These are phyloP conservation scores for Paradoxurus hermaphroditus DNA, from an alignment of 2,113 vertebrate species.

Conservation along the genomic window DNA sequence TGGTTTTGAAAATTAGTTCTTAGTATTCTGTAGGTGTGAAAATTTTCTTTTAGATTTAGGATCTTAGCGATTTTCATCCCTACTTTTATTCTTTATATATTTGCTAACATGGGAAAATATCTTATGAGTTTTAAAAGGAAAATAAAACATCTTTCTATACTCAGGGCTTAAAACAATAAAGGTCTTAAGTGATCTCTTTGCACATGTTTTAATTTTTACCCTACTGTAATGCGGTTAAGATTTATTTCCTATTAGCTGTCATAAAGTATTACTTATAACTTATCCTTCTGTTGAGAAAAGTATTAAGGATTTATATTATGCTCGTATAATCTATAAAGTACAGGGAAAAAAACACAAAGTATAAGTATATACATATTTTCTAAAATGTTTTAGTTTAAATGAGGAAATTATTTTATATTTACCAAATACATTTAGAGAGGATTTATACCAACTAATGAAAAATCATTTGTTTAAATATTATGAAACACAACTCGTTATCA, in stretches of 20 bases:
- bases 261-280: neutral
- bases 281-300: neutral
- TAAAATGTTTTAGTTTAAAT: slow-evolving; percentile 15
- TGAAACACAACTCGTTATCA: neutral
- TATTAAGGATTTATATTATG: neutral
- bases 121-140: slow-evolving; percentile 31
- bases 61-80: neutral
- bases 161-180: neutral
- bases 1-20: neutral
- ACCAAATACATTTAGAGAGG: neutral
- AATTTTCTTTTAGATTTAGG: neutral
- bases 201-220: slow-evolving; percentile 20
- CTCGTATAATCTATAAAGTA: neutral
- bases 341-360: neutral
- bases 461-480: neutral
- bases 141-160: slow-evolving; percentile 18
- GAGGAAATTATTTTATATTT: neutral
- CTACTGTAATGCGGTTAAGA: slow-evolving; percentile 21
- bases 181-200: neutral
- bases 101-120: neutral
- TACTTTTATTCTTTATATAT: neutral
- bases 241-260: neutral
- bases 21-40: neutral
- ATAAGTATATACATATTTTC: neutral
- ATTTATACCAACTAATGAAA: neutral